A percentile compares a stretch with the other conserved stretches of the same genome.
Evolutionary conservation across 2,113 vertebrate genomes (phyloP).

Genomic region (Forbesichthys papilliferus): DNA sequence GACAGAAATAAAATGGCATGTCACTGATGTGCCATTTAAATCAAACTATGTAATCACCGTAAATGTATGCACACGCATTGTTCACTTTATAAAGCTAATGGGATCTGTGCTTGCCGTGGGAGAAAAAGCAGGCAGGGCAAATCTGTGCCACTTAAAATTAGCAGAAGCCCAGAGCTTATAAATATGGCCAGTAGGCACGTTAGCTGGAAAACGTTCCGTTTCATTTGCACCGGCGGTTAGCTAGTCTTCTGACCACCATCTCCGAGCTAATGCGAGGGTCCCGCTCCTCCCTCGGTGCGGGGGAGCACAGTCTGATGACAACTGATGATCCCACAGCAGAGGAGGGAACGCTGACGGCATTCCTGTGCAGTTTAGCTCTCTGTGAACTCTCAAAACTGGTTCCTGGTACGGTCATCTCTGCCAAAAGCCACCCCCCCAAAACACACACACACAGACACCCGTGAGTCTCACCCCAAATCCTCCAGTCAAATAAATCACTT

Average conservation of each 20-base stretch:
- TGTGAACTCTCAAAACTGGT: conserved; percentile 25
- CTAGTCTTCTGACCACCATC: conserved; percentile 11
- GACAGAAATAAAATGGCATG: background rate
- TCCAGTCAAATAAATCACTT: no score
- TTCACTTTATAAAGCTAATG: background rate
- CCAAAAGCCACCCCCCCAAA: conserved; percentile 37
- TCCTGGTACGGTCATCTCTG: conserved; percentile 63
- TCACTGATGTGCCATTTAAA: background rate
- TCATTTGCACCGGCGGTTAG: conserved; percentile 13
- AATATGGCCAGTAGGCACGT: background rate
- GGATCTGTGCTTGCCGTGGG: conserved; percentile 5
- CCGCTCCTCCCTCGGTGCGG: background rate
- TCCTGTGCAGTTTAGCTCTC: conserved; percentile 50
- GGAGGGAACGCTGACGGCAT: conserved; percentile 41
- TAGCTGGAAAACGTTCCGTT: conserved; percentile 10
- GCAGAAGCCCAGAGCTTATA: conserved; percentile 6
- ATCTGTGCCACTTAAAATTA: background rate
- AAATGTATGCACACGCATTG: background rate
- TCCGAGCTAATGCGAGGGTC: background rate
- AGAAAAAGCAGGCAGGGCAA: conserved; percentile 12
- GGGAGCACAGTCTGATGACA: conserved; percentile 14
- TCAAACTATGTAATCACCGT: background rate
- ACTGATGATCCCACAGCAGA: conserved; percentile 29
- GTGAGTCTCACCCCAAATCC: no score
- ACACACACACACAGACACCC: background rate